Conservation (phyloP, 2,888 invertebrate genomes). For the Cylindroiulus punctatus region DNA sequence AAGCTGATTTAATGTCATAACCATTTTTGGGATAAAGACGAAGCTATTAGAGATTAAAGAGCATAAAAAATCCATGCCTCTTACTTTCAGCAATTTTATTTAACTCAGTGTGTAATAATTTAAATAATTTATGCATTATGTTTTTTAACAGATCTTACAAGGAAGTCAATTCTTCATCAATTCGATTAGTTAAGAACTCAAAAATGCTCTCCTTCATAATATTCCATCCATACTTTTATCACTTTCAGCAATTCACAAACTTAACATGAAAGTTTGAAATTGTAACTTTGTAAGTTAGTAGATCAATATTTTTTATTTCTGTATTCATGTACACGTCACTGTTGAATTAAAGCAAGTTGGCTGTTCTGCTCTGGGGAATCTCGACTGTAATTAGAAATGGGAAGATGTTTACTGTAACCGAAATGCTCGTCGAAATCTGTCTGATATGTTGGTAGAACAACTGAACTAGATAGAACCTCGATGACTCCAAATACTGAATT, state of each 20-base stretch:
- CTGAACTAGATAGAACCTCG: not conserved
- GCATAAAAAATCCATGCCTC: not conserved
- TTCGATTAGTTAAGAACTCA: too few relatives aligned
- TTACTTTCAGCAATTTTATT: not conserved
- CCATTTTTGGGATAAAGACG: not conserved
- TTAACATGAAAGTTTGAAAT: constrained; percentile 21
- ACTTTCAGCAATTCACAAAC: constrained; percentile 21
- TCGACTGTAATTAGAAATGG: not conserved
- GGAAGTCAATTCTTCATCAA: too few relatives aligned
- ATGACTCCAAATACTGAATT: not conserved
- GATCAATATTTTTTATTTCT: constrained; percentile 42
- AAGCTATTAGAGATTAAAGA: not conserved
- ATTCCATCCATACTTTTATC: not conserved
- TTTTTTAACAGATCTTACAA: too few relatives aligned
- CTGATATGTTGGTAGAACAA: not conserved
- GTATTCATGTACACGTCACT: constrained; percentile 11
- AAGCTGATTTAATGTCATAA: not conserved
- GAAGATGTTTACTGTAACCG: not conserved
- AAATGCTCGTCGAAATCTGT: not conserved
- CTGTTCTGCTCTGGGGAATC: not conserved
- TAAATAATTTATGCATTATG: too few relatives aligned
- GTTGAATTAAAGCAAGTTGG: not conserved
- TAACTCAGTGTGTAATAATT: too few relatives aligned
- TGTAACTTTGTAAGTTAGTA: not conserved
- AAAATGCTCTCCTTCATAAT: too few relatives aligned